Evolutionary conservation across 2,113 vertebrate genomes (phyloP).

Genomic region (Chaetura pelagica): DNA sequence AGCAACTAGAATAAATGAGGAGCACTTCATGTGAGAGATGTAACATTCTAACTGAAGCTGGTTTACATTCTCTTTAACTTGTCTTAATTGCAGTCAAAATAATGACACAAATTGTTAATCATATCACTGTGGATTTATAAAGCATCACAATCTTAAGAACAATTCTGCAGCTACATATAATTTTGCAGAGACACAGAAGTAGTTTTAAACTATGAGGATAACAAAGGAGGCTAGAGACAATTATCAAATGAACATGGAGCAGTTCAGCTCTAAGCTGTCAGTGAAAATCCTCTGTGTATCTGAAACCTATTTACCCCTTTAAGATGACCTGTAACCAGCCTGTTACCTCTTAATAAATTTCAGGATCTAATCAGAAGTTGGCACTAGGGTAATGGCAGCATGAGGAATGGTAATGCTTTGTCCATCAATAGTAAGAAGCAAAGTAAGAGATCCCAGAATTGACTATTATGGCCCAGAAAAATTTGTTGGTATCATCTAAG

Average conservation of each 20-base stretch:
- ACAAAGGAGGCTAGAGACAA: neutral
- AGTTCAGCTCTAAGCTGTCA: neutral
- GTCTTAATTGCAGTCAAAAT: conserved; percentile 54
- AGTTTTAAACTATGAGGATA: neutral
- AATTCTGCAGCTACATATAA: neutral
- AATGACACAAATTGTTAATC: conserved; percentile 41
- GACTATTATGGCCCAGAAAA: neutral
- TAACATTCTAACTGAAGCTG: neutral
- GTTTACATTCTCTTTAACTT: neutral
- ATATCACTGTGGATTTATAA: neutral
- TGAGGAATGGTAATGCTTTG: neutral
- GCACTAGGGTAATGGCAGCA: neutral
- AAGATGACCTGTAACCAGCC: neutral
- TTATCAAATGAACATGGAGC: neutral
- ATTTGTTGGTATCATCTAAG: neutral
- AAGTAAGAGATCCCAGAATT: neutral
- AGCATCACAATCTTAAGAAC: neutral
- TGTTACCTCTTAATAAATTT: neutral
- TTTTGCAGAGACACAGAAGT: neutral
- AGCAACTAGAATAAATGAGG: neutral
- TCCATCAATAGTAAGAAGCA: neutral
- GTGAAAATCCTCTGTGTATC: neutral
- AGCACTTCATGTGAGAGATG: neutral
- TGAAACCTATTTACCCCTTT: neutral
- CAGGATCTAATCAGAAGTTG: neutral